Base-by-base conservation (phyloP, 1,140 invertebrate genomes). In the Thrips palmi region DNA sequence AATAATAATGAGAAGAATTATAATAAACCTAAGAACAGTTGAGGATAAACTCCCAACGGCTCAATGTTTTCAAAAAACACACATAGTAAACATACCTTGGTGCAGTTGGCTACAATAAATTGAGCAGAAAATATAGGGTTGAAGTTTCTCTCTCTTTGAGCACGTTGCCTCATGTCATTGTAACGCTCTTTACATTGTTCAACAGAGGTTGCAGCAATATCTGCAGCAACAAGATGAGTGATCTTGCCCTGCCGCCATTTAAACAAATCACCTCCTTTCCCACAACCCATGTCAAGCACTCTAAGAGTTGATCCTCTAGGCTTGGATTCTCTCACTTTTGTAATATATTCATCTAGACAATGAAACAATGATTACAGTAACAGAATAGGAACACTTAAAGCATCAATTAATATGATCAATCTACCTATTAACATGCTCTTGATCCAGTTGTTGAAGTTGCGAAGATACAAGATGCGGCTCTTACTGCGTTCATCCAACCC, bases 361-460 rank as follows among this genome's bases (percentile, higher is more conserved):
- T 41, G 45, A 39, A 35, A 37, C 40, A 18, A 23, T 39, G 7
- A 28, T 10, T 19, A 21, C 29, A 19, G 35, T 22, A 34, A 17
- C 10, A 21, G 20, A 42, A 42, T 21, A 33, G 35, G 14, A 33
- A 33, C 8, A 39, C 2, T 21, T 3, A 40, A 27, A 29, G 40
- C 7, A 3, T 27, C 19, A 27, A 28, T 6, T 28, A 1, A 37
- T 31, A 18, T 15, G 22, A 25, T 29, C 25, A 42, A 57, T 55
- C 63, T 55, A 74, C 72, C 71, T 48, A 98, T 96, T 1, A 94
- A 60, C 62, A 89, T 84, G 56, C 84, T 81, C 63, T 99, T 98
- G 6, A 96, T 77, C 93, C 93, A 98, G 58, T 99, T 99, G 57
- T 98, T 97, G 53, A 97, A 94, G 60, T 96, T 97, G 45, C 94